These are phyloP conservation scores for Oscheius sp. DNA, from an alignment of 2,888 invertebrate genomes.

Conservation along the genomic window DNA sequence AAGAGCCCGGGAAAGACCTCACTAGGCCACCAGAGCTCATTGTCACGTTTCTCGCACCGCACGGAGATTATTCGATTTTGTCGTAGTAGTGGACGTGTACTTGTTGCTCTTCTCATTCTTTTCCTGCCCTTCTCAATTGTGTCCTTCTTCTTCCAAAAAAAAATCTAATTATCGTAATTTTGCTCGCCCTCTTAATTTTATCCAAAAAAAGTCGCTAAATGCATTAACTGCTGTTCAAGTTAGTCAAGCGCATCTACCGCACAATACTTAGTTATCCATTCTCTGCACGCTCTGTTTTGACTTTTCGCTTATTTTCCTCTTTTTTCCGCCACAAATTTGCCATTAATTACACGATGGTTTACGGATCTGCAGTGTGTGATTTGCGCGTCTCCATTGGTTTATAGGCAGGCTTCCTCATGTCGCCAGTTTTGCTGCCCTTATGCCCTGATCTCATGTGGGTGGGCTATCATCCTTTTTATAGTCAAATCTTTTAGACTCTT, in stretches of 20 bases:
- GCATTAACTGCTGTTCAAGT: too few relatives aligned
- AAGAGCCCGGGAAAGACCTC: too few relatives aligned
- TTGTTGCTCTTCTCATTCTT: not conserved
- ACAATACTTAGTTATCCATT: not conserved
- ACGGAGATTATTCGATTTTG: slow-evolving; percentile 13
- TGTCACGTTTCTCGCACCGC: slow-evolving; percentile 14
- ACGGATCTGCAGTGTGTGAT: not conserved
- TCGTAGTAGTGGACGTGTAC: not conserved
- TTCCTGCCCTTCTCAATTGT: not conserved
- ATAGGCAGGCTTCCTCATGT: slow-evolving; percentile 30
- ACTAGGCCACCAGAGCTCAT: slow-evolving; percentile 5
- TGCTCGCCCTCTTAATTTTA: too few relatives aligned
- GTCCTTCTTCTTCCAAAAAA: not conserved
- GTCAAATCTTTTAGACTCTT: not conserved
- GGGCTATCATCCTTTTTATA: not conserved
- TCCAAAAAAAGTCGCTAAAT: too few relatives aligned
- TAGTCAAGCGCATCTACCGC: not conserved
- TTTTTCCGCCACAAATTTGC: too few relatives aligned
- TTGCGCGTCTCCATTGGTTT: slow-evolving; percentile 26
- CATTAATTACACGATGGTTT: not conserved
- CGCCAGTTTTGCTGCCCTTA: slow-evolving; percentile 27
- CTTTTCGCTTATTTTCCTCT: not conserved
- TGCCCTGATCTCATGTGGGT: slow-evolving; percentile 20
- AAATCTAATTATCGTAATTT: too few relatives aligned
- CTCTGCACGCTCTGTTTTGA: not conserved